Base-by-base conservation (phyloP, 2,888 invertebrate genomes). In the Phortica magna region DNA sequence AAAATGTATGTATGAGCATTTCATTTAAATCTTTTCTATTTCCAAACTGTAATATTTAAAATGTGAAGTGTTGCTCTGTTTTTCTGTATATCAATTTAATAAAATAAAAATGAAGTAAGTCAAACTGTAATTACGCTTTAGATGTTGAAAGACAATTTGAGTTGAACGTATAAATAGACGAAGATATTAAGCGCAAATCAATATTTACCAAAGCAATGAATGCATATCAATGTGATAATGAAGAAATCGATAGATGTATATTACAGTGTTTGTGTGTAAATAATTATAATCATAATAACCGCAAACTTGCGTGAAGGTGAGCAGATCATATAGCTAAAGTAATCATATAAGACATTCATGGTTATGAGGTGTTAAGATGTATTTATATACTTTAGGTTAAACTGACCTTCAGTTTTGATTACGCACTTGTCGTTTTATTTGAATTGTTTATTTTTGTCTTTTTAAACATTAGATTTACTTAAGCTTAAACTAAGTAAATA, bases 281-380 rank as follows among this genome's bases (percentile, higher is more conserved):
- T 48, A 12, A 12, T 64, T 12, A 39, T 71, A 42, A 71, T 71
- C 48, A 22, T 43, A 53, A 57, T 17, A 75, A 85, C 81, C 81
- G 79, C 79, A 77, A 73, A 76, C 74, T 43, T 79, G 81, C 88
- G 83, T 88, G 88, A 88, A 87, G 88, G 85, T 31, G 55, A 71
- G 31, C 31, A 68, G 48, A 41, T 19, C 17, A 43, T 7, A 43
- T 67, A 17, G 7, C 10, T 19, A 17, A 43, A 43, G 70, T 71
- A 53, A 55, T n/a, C n/a, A n/a, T 68, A 19, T 71, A 55, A 71
- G 53, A 71, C 14, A 14, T 9, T 71, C 70, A 71, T 71, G 70
- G 70, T 10, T 55, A 31, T 3, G 17, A 68, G 7, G 48, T 48
- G 48, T 48, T 48, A 14, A 12, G 9, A 14, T 48, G 10, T 12